Percentiles rank a stretch among this genome's conserved stretches.
These are phyloP conservation scores for Auanema freiburgensis DNA, from an alignment of 2,888 invertebrate species.

Conservation along the genomic window DNA sequence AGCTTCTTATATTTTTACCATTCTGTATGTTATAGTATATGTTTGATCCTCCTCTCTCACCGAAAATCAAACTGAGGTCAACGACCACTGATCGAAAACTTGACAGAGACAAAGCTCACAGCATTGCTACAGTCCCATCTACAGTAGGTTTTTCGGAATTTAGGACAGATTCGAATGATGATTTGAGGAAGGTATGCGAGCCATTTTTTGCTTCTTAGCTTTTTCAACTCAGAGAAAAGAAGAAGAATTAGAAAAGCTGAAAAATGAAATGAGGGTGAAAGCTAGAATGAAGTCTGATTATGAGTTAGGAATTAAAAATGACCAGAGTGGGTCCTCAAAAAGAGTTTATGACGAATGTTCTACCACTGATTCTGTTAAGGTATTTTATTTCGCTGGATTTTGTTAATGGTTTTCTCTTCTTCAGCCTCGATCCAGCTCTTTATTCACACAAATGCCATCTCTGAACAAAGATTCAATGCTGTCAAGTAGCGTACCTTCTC, in stretches of 20 bases:
- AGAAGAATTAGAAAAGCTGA: constrained; percentile 47
- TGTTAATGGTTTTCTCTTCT: too few relatives aligned
- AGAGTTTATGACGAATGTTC: background rate
- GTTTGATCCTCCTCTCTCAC: constrained; percentile 5
- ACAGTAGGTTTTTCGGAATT: constrained; percentile 11
- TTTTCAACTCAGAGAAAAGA: constrained; percentile 12
- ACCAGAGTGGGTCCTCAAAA: background rate
- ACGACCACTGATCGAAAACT: background rate
- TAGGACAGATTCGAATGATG: constrained; percentile 10
- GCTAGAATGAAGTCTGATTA: constrained; percentile 76
- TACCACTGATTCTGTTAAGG: background rate
- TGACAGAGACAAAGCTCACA: constrained; percentile 9
- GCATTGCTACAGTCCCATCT: constrained; percentile 15
- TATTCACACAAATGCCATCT: constrained; percentile 20
- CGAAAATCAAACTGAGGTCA: constrained; percentile 13
- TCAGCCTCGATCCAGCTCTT: constrained; percentile 19
- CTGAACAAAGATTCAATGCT: background rate
- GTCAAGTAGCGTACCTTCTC: background rate
- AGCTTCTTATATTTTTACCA: too few relatives aligned
- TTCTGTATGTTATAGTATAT: background rate
- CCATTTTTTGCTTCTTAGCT: too few relatives aligned
- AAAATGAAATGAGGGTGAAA: constrained; percentile 73
- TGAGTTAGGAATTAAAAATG: constrained; percentile 68
- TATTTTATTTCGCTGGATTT: background rate
- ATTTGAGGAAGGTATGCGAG: constrained; percentile 10